Conservation (phyloP, 2,797 vertebrate species). For the Mus minutoides region DNA sequence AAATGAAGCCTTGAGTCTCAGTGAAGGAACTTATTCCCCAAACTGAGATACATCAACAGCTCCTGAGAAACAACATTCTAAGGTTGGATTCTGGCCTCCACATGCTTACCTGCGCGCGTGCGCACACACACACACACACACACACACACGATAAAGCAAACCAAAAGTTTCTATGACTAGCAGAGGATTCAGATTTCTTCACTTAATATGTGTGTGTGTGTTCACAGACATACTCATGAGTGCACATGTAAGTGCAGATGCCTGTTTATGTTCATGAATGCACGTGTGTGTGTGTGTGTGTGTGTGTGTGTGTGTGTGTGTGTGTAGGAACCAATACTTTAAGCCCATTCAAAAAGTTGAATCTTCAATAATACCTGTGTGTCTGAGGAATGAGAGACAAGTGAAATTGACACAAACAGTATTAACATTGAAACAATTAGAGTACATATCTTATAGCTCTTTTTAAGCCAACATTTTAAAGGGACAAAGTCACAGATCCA, state of each 20-base stretch:
- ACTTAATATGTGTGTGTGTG: background rate
- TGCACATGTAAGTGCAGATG: too few relatives aligned
- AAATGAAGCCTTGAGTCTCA: background rate
- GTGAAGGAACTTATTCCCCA: background rate
- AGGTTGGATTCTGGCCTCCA: background rate
- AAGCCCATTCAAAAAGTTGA: slow-evolving; percentile 43
- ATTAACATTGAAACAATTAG: background rate
- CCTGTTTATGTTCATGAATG: too few relatives aligned
- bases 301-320: background rate
- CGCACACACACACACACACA: background rate
- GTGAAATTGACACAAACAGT: background rate
- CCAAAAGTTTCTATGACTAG: background rate
- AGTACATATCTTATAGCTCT: slow-evolving; percentile 27
- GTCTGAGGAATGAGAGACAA: slow-evolving; percentile 48
- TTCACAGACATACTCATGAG: too few relatives aligned
- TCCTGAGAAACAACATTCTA: background rate
- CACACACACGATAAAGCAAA: background rate
- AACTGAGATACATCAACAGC: background rate
- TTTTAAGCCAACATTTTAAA: slow-evolving; percentile 40
- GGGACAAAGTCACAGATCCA: background rate
- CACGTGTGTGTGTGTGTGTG: background rate
- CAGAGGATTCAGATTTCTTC: background rate
- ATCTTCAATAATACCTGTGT: background rate
- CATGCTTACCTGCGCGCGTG: background rate
- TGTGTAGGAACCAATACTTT: background rate